These are phyloP conservation scores for Oreochromis niloticus DNA, from an alignment of 2,113 vertebrate genomes.

Conservation along the genomic window DNA sequence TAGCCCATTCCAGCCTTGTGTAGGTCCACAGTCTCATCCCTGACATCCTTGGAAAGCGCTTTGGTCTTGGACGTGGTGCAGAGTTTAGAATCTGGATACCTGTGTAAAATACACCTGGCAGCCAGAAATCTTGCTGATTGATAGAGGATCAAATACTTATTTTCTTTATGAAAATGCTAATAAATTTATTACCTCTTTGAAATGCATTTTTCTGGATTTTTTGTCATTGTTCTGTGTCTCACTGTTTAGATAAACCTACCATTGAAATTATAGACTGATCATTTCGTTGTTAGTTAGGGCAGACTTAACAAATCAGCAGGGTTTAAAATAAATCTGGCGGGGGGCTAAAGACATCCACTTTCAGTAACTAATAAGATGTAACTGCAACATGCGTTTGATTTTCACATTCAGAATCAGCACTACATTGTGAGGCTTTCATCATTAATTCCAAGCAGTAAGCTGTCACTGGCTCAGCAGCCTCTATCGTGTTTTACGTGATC, in stretches of 20 bases:
- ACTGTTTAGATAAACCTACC: background rate
- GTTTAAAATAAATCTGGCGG: background rate
- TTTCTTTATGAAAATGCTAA: accelerated
- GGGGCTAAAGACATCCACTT: background rate
- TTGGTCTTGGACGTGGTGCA: background rate
- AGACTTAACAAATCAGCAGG: background rate
- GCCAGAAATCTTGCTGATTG: background rate
- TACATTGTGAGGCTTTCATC: background rate
- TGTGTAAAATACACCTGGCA: background rate
- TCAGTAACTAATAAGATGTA: background rate
- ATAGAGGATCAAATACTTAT: background rate
- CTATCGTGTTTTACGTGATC: background rate
- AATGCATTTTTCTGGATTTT: background rate
- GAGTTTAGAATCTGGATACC: background rate
- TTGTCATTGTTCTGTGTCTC: background rate
- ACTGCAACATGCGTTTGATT: background rate
- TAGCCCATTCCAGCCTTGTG: background rate
- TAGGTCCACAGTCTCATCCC: background rate
- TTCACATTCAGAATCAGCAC: background rate
- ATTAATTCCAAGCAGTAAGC: background rate
- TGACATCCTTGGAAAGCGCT: background rate
- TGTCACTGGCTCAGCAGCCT: background rate
- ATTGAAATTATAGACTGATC: background rate
- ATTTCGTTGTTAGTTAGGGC: background rate
- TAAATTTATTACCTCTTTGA: background rate